phyloP scores from a whole-genome alignment of 2,888 invertebrate genomes.

The Caenorhabditis sinica region DNA sequence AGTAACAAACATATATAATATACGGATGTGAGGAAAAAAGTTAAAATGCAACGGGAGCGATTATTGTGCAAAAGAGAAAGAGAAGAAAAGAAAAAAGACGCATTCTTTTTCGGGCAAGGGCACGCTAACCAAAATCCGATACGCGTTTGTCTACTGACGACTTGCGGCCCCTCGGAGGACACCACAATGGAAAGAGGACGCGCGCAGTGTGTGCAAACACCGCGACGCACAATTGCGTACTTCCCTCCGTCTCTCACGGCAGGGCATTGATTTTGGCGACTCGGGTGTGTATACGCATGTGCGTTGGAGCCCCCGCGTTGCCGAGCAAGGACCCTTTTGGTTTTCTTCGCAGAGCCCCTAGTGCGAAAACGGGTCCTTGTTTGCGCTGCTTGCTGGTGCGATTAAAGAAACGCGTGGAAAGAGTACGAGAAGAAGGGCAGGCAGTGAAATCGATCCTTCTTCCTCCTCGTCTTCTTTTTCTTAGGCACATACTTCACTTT shows the following conservation, averaged over 20 bases:
- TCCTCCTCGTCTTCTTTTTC: slow-evolving; percentile 4
- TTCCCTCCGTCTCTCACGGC: slow-evolving; percentile 15
- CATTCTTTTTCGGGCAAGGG: slow-evolving; percentile 65
- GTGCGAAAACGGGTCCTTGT: slow-evolving; percentile 57
- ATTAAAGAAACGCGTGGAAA: slow-evolving; percentile 49
- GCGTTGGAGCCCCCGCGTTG: background rate
- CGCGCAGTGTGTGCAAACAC: slow-evolving; percentile 47
- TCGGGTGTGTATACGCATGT: background rate
- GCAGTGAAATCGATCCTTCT: slow-evolving; percentile 53
- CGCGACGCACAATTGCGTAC: slow-evolving; percentile 37
- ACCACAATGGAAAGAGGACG: slow-evolving; percentile 30
- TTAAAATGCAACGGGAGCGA: slow-evolving; percentile 24
- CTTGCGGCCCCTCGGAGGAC: slow-evolving; percentile 38
- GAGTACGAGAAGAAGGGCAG: slow-evolving; percentile 9
- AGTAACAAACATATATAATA: no score
- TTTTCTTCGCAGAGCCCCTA: background rate
- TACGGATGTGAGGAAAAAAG: no score
- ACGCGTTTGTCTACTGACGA: slow-evolving; percentile 45
- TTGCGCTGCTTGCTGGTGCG: slow-evolving; percentile 44
- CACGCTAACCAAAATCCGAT: slow-evolving; percentile 66
- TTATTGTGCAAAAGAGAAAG: slow-evolving; percentile 52
- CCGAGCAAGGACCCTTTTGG: slow-evolving; percentile 13
- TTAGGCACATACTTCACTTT: slow-evolving; percentile 37
- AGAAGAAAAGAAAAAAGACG: slow-evolving; percentile 58
- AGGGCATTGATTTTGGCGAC: slow-evolving; percentile 49